Base-by-base conservation (phyloP, 2,113 vertebrate genomes). In the Larimichthys polyactis region DNA sequence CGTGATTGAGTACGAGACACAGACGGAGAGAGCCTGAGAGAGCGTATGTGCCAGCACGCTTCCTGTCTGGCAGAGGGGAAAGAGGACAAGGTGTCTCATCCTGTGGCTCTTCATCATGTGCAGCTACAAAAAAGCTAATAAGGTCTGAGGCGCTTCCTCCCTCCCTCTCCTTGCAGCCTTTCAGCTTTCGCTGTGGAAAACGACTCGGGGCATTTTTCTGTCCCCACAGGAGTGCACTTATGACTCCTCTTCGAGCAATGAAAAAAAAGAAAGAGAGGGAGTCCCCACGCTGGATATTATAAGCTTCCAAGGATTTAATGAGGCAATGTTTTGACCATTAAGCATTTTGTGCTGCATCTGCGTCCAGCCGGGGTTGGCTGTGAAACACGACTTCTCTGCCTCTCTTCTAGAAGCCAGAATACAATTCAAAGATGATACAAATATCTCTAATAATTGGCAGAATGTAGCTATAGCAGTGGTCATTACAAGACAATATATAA, bases 101-200 rank as follows among this genome's bases (percentile, higher is more conserved):
- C 24, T 48, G 12, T 20, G 17, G 68, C 29, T 78, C 71, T 68
- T 83, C 65, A 81, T 85, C 68, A 67, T 74, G 43, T 62, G 29
- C 22, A 62, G 67, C 84, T 14, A 72, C 48, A 54, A 63, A 58
- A 63, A 63, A 63, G 72, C 65, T 68, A 78, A 82, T 63, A 70
- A 59, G 65, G 69, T 77, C 70, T 86, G 46, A 85, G 75, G 70
- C 0, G 8, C 46, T 60, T 75, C 74, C 69, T 75, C 74, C 73
- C 27, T 74, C 69, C 15, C 55, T 49, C 44, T 0, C 43, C 71
- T 63, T 27, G 36, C 27, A 57, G 49, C 46, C 58, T 40, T 71
- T 78, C n/a, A 75, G 70, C 27, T 71, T 36, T 14, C 0, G 2
- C 17, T 10, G 3, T 65, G 52, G 67, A 75, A 75, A 76, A 52